These are phyloP conservation scores for Calcarius ornatus DNA, from an alignment of 2,113 vertebrate species.

Conservation along the genomic window DNA sequence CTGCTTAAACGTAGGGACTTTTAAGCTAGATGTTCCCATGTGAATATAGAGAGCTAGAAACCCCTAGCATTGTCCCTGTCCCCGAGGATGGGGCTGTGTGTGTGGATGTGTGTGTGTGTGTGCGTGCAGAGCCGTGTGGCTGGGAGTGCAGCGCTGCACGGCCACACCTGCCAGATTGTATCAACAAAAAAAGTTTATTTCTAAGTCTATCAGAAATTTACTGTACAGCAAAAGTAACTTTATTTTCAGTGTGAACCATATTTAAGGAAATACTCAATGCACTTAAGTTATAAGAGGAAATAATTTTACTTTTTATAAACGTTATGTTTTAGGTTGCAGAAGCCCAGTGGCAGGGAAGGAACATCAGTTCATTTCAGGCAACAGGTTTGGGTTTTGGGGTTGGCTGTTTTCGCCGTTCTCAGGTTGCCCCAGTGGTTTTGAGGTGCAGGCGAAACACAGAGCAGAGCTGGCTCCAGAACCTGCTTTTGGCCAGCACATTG, in stretches of 20 bases:
- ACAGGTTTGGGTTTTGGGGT: background rate
- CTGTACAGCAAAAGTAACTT: constrained; percentile 78
- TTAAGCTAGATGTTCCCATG: constrained; percentile 56
- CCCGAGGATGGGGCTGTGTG: background rate
- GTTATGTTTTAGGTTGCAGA: constrained; percentile 68
- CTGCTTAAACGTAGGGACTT: constrained; percentile 64
- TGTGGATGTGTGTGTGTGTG: background rate
- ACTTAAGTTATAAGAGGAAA: constrained; percentile 83
- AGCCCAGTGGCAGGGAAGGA: constrained; percentile 42
- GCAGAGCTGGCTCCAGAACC: background rate
- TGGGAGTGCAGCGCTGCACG: background rate
- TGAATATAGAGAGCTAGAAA: constrained; percentile 52
- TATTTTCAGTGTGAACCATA: constrained; percentile 80
- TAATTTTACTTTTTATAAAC: constrained; percentile 78
- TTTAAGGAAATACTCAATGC: constrained; percentile 81
- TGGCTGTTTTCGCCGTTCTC: constrained; percentile 2
- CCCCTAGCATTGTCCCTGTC: constrained; percentile 4
- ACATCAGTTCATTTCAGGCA: background rate
- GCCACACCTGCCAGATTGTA: constrained; percentile 38
- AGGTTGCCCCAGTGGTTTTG: constrained; percentile 2
- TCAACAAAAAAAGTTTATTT: constrained; percentile 72
- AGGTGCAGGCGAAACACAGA: background rate
- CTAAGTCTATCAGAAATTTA: constrained; percentile 72
- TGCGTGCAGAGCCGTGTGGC: background rate
- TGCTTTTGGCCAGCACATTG: background rate